Base-by-base conservation (phyloP, 2,113 vertebrate genomes). In the Condylura cristata region DNA sequence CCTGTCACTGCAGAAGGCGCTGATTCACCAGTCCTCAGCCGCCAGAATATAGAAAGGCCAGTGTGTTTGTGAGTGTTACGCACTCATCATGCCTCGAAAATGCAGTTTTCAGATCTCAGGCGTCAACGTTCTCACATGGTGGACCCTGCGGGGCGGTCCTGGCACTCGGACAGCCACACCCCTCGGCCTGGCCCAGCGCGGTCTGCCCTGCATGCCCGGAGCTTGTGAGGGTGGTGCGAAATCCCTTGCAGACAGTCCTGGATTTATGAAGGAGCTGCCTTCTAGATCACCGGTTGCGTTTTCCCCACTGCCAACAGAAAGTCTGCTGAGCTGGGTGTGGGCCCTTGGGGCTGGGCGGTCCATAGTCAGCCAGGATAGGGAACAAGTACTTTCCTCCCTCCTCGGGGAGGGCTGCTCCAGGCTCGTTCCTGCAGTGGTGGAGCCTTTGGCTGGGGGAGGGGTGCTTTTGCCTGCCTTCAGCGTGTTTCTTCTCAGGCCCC, bases 211-310 rank as follows among this genome's bases (percentile, higher is more conserved):
- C 60, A 16, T 72, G 17, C 28, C 0, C 30, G 58, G 18, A 83
- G 86, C 24, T 22, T 60, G 51, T 41, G 16, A 68, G 53, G 74
- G 71, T 41, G 86, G 22, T 82, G 48, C 60, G 78, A 24, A 79
- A 72, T 48, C 71, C 3, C 0, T 28, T 8, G 14, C 80, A 74
- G 24, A 30, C 24, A 68, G 37, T 46, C 37, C 53, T 39, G 22
- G 53, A 1, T 84, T 80, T 68, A 89, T 68, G 61, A 97, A 60
- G 72, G 68, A 90, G 41, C 51, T 60, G 68, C 78, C 3, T 86
- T 81, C 37, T 76, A 9, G 16, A 41, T 65, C 51, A 53, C 56
- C 26, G 22, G 22, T 66, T 72, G 32, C 8, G 26, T 60, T 85
- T n/a, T 37, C 30, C 34, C 24, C n/a, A n/a, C n/a, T n/a, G n/a